phyloP scores from a whole-genome alignment of 2,797 vertebrate genomes.

The Enteromius paludinosus region DNA sequence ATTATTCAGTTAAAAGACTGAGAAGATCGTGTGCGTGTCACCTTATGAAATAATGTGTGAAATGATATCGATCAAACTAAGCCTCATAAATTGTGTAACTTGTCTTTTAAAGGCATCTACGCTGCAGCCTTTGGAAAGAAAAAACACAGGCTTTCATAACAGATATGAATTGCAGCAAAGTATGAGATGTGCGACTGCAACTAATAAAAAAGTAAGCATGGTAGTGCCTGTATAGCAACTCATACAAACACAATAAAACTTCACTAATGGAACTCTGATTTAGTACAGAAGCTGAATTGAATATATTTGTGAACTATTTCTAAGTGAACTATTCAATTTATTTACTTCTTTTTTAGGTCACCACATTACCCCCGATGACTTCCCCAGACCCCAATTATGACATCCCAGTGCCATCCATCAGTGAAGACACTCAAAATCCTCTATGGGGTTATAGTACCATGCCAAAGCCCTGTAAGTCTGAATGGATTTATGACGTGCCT shows the following conservation, averaged over 20 bases:
- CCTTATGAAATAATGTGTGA: background rate
- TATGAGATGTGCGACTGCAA: slow-evolving; percentile 36
- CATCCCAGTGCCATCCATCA: slow-evolving; percentile 66
- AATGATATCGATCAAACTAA: background rate
- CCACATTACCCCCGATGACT: slow-evolving; percentile 75
- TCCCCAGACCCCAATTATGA: slow-evolving; percentile 75
- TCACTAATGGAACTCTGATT: background rate
- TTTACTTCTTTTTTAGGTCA: slow-evolving; percentile 73
- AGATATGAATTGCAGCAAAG: slow-evolving; percentile 55
- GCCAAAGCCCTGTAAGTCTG: slow-evolving; percentile 79
- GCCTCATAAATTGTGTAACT: background rate
- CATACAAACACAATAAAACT: background rate
- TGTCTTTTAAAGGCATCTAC: slow-evolving; percentile 60
- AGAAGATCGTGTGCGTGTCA: background rate
- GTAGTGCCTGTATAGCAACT: background rate
- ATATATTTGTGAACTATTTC: background rate
- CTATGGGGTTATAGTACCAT: slow-evolving; percentile 75
- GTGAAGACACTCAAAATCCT: slow-evolving; percentile 61
- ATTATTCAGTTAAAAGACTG: background rate
- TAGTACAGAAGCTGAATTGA: background rate
- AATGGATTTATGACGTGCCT: slow-evolving; percentile 90
- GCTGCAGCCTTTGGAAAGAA: slow-evolving; percentile 37
- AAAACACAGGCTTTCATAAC: slow-evolving; percentile 58
- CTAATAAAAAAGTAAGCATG: slow-evolving; percentile 63
- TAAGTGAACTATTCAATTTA: background rate